phyloP scores from a whole-genome alignment of 2,888 invertebrate species.

The Belgica antarctica region DNA sequence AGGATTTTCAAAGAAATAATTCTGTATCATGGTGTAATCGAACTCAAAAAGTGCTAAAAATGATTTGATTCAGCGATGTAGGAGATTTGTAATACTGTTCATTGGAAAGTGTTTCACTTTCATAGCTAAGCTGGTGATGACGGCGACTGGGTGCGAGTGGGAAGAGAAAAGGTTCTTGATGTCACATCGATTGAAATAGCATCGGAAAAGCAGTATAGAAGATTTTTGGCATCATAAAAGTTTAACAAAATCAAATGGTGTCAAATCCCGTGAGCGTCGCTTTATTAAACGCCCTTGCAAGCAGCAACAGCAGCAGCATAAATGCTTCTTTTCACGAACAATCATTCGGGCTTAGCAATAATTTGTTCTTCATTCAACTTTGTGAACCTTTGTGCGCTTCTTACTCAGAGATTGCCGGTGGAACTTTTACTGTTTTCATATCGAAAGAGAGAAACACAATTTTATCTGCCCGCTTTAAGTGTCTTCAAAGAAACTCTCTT shows the following conservation, averaged over 20 bases:
- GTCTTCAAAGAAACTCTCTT: not conserved
- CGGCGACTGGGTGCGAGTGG: not conserved
- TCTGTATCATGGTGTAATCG: not conserved
- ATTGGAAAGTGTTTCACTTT: conserved; percentile 11
- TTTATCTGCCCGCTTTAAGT: conserved; percentile 8
- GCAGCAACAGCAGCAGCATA: not conserved
- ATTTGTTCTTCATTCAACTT: conserved; percentile 13
- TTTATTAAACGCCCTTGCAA: conserved; percentile 11
- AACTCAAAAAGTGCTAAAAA: conserved; percentile 15
- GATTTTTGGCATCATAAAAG: not conserved
- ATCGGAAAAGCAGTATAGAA: not conserved
- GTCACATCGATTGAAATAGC: conserved; percentile 3
- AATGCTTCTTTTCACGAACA: too few relatives aligned
- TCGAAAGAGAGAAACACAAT: conserved; percentile 2
- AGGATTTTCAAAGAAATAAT: too few relatives aligned
- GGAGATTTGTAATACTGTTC: not conserved
- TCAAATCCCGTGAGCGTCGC: not conserved
- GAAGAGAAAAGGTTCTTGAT: not conserved
- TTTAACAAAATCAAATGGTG: conserved; percentile 20
- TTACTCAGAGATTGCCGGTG: not conserved
- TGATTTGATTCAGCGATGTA: conserved; percentile 3
- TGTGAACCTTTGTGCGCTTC: conserved; percentile 14
- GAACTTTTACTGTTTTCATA: conserved; percentile 8
- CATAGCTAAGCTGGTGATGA: conserved; percentile 2
- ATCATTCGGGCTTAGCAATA: conserved; percentile 1